Conservation (phyloP, 2,113 vertebrate species). For the Nothoprocta pentlandii region DNA sequence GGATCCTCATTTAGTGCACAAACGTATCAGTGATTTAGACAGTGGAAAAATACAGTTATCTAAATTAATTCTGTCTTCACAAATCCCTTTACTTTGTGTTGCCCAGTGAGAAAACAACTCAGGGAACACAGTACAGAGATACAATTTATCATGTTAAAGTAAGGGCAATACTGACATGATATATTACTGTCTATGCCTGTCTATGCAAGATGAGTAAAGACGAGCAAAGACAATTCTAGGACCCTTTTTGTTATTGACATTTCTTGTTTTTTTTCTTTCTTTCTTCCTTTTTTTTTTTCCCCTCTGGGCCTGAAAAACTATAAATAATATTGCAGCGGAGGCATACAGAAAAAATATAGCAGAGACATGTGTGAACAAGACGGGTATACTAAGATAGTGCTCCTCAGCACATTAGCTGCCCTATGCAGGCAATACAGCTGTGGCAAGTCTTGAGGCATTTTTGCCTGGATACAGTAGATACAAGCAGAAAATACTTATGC, state of each 20-base stretch:
- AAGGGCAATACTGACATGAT: neutral
- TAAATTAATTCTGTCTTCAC: constrained; percentile 8
- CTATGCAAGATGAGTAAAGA: neutral
- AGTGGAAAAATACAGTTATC: constrained; percentile 20
- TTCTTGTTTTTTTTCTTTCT: neutral
- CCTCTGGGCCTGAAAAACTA: neutral
- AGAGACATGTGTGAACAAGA: neutral
- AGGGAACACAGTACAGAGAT: neutral
- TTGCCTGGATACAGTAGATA: neutral
- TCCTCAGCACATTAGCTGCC: neutral
- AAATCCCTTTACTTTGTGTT: neutral
- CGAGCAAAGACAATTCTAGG: neutral
- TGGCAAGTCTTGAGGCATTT: neutral
- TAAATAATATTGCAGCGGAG: constrained; percentile 16
- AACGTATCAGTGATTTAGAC: neutral
- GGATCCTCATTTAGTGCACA: neutral
- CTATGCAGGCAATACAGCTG: neutral
- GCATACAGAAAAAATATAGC: neutral
- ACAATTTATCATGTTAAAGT: neutral
- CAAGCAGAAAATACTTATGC: neutral
- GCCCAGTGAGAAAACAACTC: neutral
- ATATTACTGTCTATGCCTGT: neutral
- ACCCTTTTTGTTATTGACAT: neutral
- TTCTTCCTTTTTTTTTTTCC: too few species aligned
- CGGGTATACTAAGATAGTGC: neutral